Base-by-base conservation (phyloP, 2,113 vertebrate genomes). In the Hyperopisus bebe region DNA sequence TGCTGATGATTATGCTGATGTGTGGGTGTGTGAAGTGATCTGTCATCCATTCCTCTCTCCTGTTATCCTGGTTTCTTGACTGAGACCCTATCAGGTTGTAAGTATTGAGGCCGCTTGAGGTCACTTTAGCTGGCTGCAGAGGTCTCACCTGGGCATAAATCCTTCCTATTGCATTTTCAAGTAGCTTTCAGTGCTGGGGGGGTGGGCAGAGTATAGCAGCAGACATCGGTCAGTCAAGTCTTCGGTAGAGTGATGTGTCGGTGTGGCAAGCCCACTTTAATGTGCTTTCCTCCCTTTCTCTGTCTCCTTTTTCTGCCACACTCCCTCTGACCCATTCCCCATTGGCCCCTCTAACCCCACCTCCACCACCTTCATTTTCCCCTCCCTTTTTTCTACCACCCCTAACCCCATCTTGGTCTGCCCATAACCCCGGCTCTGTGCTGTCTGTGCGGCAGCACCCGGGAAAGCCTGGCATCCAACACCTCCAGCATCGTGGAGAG, bases 401-500 rank as follows among this genome's bases (percentile, higher is more conserved):
- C 62, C 44, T 89, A 19, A 87, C 88, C 80, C 48, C 31, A 31
- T 74, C 53, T 35, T 58, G 83, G 90, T 27, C 47, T 27, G 62
- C 77, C 70, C 88, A 90, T 74, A 66, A 6, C 35, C 90, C 70
- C 39, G 74, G 15, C 48, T 50, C 24, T 24, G n/a, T 17, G 50
- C 44, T 21, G n/a, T 87, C 55, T 92, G 11, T 19, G 31, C 82
- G 95, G 66, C 94, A 99, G 98, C 94, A 99, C 98, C 83, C 96
- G 98, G 85, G 98, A 99, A 95, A 99, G 98, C 95, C 96, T 99
- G 93, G 98, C 98, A 77, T 99, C 98, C 74, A 99, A 99, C 96
- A 99, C 98, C 70, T 99, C 98, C 1, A 99, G 98, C 92, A 98
- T 99, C 90, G 97, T 99, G 93, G 98, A 99, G 95, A 99, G 98